Conservation (phyloP, 2,888 invertebrate genomes). For the Synanthedon vespiformis region DNA sequence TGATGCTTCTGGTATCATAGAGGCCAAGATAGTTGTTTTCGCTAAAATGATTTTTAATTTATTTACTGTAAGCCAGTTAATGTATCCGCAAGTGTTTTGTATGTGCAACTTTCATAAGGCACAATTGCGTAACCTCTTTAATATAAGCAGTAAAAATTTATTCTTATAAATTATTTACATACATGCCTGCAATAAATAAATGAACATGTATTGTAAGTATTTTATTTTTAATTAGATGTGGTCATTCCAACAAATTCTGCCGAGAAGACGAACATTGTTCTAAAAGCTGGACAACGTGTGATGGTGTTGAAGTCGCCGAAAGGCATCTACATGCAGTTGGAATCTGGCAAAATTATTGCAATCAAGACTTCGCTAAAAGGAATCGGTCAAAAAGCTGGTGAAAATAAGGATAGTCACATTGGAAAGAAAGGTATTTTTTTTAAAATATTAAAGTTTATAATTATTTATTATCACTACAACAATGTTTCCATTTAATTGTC, state of each 20-base stretch:
- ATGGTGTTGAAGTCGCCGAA: conserved; percentile 95
- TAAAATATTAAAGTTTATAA: no score
- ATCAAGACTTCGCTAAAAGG: conserved; percentile 83
- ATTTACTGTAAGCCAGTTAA: no score
- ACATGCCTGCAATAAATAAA: no score
- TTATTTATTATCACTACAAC: neutral
- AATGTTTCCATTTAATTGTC: neutral
- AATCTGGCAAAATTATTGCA: conserved; percentile 94
- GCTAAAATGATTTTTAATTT: no score
- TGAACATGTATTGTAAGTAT: conserved; percentile 2
- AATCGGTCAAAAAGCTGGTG: conserved; percentile 61
- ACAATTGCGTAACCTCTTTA: no score
- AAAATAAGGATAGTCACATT: conserved; percentile 44
- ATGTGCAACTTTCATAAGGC: no score
- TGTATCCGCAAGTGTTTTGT: no score
- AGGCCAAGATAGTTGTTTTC: no score
- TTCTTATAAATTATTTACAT: no score
- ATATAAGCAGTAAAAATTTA: no score
- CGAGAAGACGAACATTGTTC: conserved; percentile 88
- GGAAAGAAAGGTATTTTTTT: conserved; percentile 50
- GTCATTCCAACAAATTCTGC: conserved; percentile 93
- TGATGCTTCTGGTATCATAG: no score
- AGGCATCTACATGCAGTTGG: conserved; percentile 95
- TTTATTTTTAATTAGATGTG: conserved; percentile 72
- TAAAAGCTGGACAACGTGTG: conserved; percentile 94